Conservation (phyloP, 2,113 vertebrate species). For the Hippocampus barbouri region DNA sequence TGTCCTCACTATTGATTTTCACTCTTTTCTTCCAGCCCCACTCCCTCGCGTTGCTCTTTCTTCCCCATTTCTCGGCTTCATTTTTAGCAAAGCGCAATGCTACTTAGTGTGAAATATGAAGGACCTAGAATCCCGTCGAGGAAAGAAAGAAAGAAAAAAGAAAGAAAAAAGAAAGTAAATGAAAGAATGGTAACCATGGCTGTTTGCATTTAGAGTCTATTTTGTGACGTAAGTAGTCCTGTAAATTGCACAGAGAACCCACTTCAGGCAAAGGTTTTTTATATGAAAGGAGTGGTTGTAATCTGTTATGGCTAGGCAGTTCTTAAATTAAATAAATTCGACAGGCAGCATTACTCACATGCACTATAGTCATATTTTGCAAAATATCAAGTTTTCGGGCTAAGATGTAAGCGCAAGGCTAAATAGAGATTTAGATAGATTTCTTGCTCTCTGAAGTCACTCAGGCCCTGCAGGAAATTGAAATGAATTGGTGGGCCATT, state of each 20-base stretch:
- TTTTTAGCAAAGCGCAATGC: conserved; percentile 70
- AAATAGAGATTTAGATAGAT: conserved; percentile 62
- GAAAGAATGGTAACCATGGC: conserved; percentile 50
- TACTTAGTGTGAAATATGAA: conserved; percentile 68
- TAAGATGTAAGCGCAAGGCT: conserved; percentile 59
- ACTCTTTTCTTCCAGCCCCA: conserved; percentile 41
- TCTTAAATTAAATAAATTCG: conserved; percentile 55
- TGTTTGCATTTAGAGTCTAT: conserved; percentile 71
- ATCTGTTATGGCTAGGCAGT: conserved; percentile 41
- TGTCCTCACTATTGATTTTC: conserved; percentile 74
- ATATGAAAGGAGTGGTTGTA: conserved; percentile 55
- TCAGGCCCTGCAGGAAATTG: conserved; percentile 57
- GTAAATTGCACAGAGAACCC: conserved; percentile 49
- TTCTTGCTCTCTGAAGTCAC: conserved; percentile 60
- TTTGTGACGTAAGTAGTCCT: conserved; percentile 67
- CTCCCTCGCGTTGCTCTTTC: conserved; percentile 42
- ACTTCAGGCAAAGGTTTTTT: conserved; percentile 54
- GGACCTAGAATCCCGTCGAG: conserved; percentile 41
- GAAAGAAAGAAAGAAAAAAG: neutral
- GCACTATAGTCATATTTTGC: conserved; percentile 46
- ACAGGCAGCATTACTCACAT: conserved; percentile 37
- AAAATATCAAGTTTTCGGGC: conserved; percentile 51
- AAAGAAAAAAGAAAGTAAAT: conserved; percentile 1
- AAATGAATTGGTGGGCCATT: conserved; percentile 60
- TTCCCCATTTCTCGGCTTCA: conserved; percentile 57